phyloP scores from a whole-genome alignment of 1,140 invertebrate species.

The Paracyclopina nana region DNA sequence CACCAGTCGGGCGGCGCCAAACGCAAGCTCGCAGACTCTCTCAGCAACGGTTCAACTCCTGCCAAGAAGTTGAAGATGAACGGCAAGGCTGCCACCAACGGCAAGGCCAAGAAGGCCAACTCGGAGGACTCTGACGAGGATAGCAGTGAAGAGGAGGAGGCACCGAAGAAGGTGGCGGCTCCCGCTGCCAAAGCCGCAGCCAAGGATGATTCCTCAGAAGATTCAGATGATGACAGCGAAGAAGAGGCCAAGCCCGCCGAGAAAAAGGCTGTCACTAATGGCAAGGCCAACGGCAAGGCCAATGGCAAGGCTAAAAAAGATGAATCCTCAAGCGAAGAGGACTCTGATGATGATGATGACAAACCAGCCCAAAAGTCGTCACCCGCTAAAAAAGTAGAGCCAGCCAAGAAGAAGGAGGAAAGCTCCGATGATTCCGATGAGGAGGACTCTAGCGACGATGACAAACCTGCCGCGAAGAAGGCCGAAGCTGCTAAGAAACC shows the following conservation, averaged over 20 bases:
- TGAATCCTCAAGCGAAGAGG: conserved; percentile 2
- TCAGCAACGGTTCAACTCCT: too few relatives aligned
- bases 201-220: not conserved
- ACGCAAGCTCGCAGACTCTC: not conserved
- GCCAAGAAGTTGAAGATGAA: not conserved
- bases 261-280: not conserved
- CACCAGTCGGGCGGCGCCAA: not conserved
- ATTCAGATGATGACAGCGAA: not conserved
- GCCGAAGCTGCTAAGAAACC: not conserved
- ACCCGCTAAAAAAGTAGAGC: too few relatives aligned
- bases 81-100: not conserved
- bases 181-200: not conserved
- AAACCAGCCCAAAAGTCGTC: too few relatives aligned
- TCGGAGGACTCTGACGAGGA: not conserved
- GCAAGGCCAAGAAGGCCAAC: conserved; percentile 9
- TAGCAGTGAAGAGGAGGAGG: conserved; percentile 1
- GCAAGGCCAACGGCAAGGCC: conserved; percentile 22
- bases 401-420: not conserved
- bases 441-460: not conserved
- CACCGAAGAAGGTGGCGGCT: not conserved
- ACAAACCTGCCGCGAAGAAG: not conserved
- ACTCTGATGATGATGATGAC: conserved; percentile 4
- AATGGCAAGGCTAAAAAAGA: conserved; percentile 11
- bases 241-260: conserved; percentile 15
- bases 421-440: not conserved